Conservation (phyloP, 2,888 invertebrate genomes). For the Lampropteryx suffumata region DNA sequence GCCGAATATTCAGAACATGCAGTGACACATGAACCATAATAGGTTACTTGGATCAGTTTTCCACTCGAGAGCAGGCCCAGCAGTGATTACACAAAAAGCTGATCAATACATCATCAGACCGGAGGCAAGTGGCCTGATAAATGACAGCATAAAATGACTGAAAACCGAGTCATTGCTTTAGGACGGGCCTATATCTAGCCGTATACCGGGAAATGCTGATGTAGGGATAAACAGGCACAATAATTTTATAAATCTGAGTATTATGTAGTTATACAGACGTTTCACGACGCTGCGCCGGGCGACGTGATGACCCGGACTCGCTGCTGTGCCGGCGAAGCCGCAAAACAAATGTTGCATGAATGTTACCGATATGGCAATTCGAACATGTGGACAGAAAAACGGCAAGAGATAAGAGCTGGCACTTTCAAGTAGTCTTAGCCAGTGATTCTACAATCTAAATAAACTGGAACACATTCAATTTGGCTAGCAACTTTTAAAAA, state of each 20-base stretch:
- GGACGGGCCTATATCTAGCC: too few relatives aligned
- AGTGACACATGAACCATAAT: too few relatives aligned
- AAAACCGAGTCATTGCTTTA: too few relatives aligned
- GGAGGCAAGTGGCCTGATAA: neutral
- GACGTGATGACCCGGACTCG: conserved; percentile 23
- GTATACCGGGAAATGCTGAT: conserved; percentile 15
- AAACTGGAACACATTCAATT: too few relatives aligned
- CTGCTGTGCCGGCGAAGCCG: conserved; percentile 9
- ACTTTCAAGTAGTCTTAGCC: neutral
- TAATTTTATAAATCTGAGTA: conserved; percentile 7
- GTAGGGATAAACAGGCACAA: conserved; percentile 8
- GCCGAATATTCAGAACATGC: too few relatives aligned
- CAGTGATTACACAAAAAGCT: conserved; percentile 8
- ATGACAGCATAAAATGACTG: too few relatives aligned
- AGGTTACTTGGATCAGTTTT: too few relatives aligned
- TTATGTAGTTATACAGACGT: conserved; percentile 25
- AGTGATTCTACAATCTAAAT: neutral
- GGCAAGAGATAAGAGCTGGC: conserved; percentile 13
- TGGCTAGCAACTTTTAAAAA: too few relatives aligned
- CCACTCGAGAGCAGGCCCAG: conserved; percentile 6
- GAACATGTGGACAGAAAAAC: conserved; percentile 27
- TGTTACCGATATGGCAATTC: conserved; percentile 14
- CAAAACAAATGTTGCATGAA: conserved; percentile 18
- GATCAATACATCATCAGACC: conserved; percentile 13
- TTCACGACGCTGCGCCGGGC: conserved; percentile 25